These are phyloP conservation scores for Cherax destructor DNA, from an alignment of 1,140 invertebrate species.

Conservation along the genomic window DNA sequence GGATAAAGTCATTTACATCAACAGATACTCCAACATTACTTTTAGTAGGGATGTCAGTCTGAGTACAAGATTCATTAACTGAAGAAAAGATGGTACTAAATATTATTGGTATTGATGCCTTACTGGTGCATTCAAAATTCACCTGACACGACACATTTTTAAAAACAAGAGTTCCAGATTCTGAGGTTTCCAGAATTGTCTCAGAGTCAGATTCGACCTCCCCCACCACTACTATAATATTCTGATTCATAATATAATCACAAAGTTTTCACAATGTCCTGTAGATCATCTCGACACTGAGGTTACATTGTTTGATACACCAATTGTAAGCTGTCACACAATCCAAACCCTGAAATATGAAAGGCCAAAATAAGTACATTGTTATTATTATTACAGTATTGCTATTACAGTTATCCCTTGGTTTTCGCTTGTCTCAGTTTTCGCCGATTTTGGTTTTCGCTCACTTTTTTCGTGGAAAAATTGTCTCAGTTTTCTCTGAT, in stretches of 20 bases:
- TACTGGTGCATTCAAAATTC: not conserved
- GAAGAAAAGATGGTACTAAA: slow-evolving; percentile 30
- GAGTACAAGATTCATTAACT: slow-evolving; percentile 19
- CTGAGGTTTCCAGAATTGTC: not conserved
- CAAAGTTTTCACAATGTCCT: not conserved
- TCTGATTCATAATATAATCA: slow-evolving; percentile 3
- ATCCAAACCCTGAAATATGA: not conserved
- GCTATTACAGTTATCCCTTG: no score
- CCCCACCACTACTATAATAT: slow-evolving; percentile 22
- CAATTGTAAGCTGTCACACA: not conserved
- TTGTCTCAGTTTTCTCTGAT: no score
- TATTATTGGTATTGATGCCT: slow-evolving; percentile 9
- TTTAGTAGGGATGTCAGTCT: slow-evolving; percentile 16
- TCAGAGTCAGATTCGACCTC: slow-evolving; percentile 12
- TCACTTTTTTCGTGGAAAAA: no score
- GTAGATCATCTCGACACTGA: not conserved
- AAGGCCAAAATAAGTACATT: not conserved
- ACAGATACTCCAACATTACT: not conserved
- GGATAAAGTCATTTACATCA: not conserved
- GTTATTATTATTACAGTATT: no score
- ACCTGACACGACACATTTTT: slow-evolving; percentile 25
- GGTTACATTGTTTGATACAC: not conserved
- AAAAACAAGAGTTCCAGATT: slow-evolving; percentile 2
- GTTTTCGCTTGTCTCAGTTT: no score
- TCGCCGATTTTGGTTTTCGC: no score